Base-by-base conservation (phyloP, 2,888 invertebrate species). In the Patella caerulea region DNA sequence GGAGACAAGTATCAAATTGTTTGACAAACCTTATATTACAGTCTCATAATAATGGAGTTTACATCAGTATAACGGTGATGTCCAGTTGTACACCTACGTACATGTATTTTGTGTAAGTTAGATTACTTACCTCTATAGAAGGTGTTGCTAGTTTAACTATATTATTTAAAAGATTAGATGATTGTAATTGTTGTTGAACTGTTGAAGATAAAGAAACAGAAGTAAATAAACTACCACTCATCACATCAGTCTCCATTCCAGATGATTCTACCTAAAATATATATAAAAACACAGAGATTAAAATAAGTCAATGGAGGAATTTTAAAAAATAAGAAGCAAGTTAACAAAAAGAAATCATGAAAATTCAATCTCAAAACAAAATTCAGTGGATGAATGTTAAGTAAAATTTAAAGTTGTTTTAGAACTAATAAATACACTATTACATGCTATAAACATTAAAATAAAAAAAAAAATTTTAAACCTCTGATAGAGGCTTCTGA, bases 81-180 rank as follows among this genome's bases (percentile, higher is more conserved):
- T 3, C 29, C 29, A 2, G 29, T 1, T 29, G 1, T 29, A 29
- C 2, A 29, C 3, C 3, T n/a, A 82, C 3, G 29, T 29, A 29
- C 2, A 29, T 2, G 29, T n/a, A 82, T 75, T 56, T 72, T 72
- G 56, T 80, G 7, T 45, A 7, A 45, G 45, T 45, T 9, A 9
- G 9, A 9, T 45, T 29, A 29, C 52, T 24, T 75, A 69, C 70
- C 12, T 69, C 55, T 17, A 56, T 19, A 34, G 59, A 59, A 59
- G n/a, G 59, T 7, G 56, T 59, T 29, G 24, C 56, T 59, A 73
- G 34, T 56, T 59, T 34, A n/a, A 34, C 34, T 24, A 56, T 5
- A 14, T 15, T 45, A 53, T 65, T 19, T 24, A 65, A 14, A 24
- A 65, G 11, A 65, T 65, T 65, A 65, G 65, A 65, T 5, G 65